phyloP scores from a whole-genome alignment of 2,797 vertebrate genomes.

The Clamator glandarius region DNA sequence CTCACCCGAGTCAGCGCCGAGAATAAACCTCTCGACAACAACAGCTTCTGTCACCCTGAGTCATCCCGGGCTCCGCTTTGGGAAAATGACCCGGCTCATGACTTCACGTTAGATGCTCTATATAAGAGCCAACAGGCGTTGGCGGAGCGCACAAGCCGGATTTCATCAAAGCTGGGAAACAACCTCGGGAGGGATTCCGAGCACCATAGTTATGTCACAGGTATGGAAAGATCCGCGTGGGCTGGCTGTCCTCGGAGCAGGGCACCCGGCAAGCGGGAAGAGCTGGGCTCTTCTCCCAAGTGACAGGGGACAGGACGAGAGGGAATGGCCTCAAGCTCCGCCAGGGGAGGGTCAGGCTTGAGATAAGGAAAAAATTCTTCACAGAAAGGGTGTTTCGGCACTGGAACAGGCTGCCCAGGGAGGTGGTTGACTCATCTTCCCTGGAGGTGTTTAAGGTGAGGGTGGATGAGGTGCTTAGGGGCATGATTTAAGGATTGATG shows the following conservation, averaged over 20 bases:
- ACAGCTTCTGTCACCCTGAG: conserved; percentile 18
- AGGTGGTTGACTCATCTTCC: no score
- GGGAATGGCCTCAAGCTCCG: no score
- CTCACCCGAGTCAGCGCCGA: conserved; percentile 67
- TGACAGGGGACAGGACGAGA: no score
- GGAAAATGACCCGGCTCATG: conserved; percentile 63
- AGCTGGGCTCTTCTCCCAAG: no score
- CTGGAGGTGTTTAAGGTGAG: no score
- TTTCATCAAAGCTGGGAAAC: conserved; percentile 8
- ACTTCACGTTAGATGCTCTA: conserved; percentile 60
- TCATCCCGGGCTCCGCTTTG: conserved; percentile 20
- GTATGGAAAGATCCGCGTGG: conserved; percentile 48
- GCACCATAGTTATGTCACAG: conserved; percentile 75
- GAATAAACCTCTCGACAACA: conserved; percentile 74
- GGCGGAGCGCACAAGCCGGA: not conserved
- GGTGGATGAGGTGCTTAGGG: no score
- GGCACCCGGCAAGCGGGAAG: not conserved
- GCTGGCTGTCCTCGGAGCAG: not conserved
- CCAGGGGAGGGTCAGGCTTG: no score
- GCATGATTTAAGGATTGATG: no score
- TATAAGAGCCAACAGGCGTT: conserved; percentile 67
- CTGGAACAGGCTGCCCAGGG: no score
- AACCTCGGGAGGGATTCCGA: not conserved
- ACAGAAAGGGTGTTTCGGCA: no score
- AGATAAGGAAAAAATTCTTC: no score